These are phyloP conservation scores for Geococcyx californianus DNA, from an alignment of 2,113 vertebrate genomes.

Conservation along the genomic window DNA sequence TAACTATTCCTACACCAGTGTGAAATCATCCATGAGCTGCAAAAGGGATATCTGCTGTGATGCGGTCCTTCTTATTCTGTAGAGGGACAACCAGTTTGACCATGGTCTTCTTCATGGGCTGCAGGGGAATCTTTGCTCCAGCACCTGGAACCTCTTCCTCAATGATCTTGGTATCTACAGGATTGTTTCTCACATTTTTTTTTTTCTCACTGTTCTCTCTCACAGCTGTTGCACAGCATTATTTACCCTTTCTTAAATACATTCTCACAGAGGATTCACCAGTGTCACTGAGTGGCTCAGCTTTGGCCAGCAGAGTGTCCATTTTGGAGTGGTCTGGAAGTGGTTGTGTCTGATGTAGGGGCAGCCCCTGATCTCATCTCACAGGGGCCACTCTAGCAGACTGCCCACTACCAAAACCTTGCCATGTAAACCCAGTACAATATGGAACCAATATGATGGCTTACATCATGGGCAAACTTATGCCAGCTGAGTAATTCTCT, in stretches of 20 bases:
- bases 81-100: not conserved
- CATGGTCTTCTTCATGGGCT: not conserved
- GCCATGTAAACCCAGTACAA: not conserved
- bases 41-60: not conserved
- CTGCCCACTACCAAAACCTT: not conserved
- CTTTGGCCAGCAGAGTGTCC: not conserved
- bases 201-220: not conserved
- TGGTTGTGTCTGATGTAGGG: fast-evolving
- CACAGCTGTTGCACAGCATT: not conserved
- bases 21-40: not conserved
- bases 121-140: not conserved
- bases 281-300: not conserved
- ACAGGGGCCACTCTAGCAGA: not conserved
- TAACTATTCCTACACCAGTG: not conserved
- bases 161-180: not conserved
- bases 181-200: not conserved
- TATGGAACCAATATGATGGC: not conserved
- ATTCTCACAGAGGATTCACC: not conserved
- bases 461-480: not conserved
- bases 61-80: not conserved
- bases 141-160: not conserved
- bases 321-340: not conserved
- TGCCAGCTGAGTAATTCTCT: not conserved
- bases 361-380: not conserved
- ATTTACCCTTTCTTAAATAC: not conserved